Conservation (phyloP, 2,113 vertebrate species). For the Galbula dea region DNA sequence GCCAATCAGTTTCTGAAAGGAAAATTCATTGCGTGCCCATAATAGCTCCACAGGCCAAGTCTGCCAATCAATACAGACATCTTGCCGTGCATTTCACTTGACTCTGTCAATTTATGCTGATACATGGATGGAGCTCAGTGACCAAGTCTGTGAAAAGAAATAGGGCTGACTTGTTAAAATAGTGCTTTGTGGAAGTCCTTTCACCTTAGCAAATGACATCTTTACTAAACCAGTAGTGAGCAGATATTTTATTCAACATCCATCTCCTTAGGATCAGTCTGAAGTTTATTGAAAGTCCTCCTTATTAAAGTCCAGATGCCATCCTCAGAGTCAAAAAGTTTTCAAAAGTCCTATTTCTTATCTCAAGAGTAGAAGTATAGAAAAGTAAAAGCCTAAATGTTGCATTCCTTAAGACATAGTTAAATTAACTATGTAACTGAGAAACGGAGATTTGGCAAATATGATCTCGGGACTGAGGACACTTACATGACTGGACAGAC, state of each 20-base stretch:
- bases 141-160: not conserved
- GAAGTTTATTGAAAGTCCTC: not conserved
- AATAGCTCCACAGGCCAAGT: not conserved
- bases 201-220: not conserved
- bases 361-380: not conserved
- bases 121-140: not conserved
- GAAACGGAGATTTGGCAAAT: not conserved
- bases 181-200: not conserved
- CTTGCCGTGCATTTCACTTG: not conserved
- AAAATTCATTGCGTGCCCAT: constrained; percentile 1
- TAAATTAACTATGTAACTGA: not conserved
- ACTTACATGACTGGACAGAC: not conserved
- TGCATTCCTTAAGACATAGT: not conserved
- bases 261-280: not conserved
- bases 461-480: not conserved
- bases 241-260: not conserved
- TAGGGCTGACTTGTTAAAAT: not conserved
- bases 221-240: constrained; percentile 3
- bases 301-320: not conserved
- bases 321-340: not conserved
- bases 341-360: not conserved
- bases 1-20: constrained; percentile 39
- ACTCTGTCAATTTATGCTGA: constrained; percentile 44
- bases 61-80: constrained; percentile 49
- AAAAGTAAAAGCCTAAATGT: not conserved